Evolutionary conservation across 2,113 vertebrate species (phyloP).

Genomic region (Pimephales promelas): DNA sequence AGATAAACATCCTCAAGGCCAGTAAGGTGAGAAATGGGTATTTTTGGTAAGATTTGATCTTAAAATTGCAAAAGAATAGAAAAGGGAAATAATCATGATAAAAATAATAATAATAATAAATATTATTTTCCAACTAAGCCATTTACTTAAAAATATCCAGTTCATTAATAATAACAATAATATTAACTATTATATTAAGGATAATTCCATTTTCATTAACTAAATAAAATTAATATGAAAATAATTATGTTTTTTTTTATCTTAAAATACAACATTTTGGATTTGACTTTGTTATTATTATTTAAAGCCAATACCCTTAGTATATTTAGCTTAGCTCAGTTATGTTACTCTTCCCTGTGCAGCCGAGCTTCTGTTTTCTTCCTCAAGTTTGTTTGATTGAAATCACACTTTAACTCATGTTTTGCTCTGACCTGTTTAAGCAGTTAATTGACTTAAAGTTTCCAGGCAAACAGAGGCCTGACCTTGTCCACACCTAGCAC

Average conservation of each 20-base stretch:
- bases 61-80: no score
- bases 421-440: constrained; percentile 33
- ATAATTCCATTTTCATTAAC: no score
- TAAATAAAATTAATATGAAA: no score
- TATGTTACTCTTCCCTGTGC: not conserved
- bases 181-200: no score
- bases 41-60: not conserved
- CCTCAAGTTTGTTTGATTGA: not conserved
- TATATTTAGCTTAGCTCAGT: not conserved
- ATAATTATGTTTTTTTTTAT: not conserved
- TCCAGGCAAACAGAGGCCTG: constrained; percentile 2
- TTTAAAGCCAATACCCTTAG: not conserved
- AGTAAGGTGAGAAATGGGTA: constrained; percentile 78
- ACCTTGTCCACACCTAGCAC: constrained; percentile 16
- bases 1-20: constrained; percentile 93
- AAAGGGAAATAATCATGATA: not conserved
- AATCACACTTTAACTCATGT: constrained; percentile 39
- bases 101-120: no score
- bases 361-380: not conserved
- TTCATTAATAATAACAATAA: no score
- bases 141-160: no score
- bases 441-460: constrained; percentile 30
- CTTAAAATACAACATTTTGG: not conserved
- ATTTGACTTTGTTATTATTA: not conserved
- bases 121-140: not conserved